Base-by-base conservation (phyloP, 2,113 vertebrate genomes). In the Anolis sagrei region DNA sequence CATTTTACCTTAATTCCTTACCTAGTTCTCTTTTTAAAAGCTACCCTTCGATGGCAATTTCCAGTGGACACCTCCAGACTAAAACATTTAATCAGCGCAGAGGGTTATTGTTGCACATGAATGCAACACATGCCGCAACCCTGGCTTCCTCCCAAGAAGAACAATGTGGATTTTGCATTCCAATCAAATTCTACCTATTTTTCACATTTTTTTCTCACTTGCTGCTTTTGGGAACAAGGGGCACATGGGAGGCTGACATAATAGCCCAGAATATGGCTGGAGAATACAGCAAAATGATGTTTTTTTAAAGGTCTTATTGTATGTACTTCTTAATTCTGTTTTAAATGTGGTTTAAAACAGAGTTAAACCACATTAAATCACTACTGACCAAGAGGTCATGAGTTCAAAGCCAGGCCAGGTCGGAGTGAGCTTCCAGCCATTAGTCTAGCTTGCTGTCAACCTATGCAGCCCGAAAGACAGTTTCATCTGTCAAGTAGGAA, bases 21-120 rank as follows among this genome's bases (percentile, higher is more conserved):
- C 18, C 54, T 58, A 73, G 80, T 64, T 54, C 76, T 44, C 76
- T 16, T 64, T 87, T 49, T n/a, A 87, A 49, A 82, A 91, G 78
- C 62, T 84, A 49, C 86, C 77, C 78, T 80, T 90, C 79, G 89
- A 75, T 70, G 88, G 49, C 84, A 88, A 69, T 68, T 80, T 89
- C 82, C 88, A 85, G 48, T 89, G 36, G 84, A 91, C 72, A 62
- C 68, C 48, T 86, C 87, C 64, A 76, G 49, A 83, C 72, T 70
- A 89, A 83, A 89, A 85, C 23, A 81, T 44, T 89, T 87, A 93
- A 93, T 94, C 89, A 89, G 27, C 62, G 89, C 19, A 92, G 93
- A 94, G 80, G 23, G 75, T 89, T 91, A 77, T 79, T 86, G n/a
- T 23, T 86, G 66, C 85, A 78, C 70, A 88, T 89, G 83, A 86